Percentiles rank a stretch among this genome's conserved stretches.
Evolutionary conservation across 1,140 invertebrate genomes (phyloP).

Genomic region (Cataglyphis hispanica): DNA sequence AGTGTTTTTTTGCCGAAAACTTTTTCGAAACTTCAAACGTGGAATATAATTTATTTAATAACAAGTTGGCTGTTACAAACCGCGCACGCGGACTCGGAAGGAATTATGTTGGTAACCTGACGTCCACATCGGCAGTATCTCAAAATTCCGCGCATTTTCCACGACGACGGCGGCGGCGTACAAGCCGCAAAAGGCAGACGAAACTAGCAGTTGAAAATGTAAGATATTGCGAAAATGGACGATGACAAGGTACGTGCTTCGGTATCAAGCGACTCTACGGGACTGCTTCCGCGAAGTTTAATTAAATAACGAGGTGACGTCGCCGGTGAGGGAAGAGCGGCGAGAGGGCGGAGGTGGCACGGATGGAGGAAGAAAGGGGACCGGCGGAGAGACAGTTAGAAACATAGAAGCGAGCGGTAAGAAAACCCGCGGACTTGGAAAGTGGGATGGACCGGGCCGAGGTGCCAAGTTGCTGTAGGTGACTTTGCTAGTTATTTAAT

Average conservation of each 20-base stretch:
- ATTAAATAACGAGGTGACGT: slow-evolving; percentile 79
- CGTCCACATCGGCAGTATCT: slow-evolving; percentile 23
- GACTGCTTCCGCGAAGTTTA: slow-evolving; percentile 77
- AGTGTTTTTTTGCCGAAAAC: slow-evolving; percentile 26
- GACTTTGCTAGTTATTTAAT: slow-evolving; percentile 83
- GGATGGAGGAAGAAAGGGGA: neutral
- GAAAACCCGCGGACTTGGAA: slow-evolving; percentile 75
- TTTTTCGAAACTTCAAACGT: neutral
- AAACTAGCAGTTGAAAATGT: slow-evolving; percentile 56
- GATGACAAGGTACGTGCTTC: slow-evolving; percentile 77
- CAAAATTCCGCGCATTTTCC: slow-evolving; percentile 45
- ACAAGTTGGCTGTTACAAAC: neutral
- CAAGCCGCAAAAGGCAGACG: slow-evolving; percentile 59
- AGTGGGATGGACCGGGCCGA: slow-evolving; percentile 72
- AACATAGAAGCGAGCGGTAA: slow-evolving; percentile 71
- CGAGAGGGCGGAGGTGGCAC: neutral
- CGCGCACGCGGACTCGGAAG: neutral
- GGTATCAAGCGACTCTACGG: slow-evolving; percentile 74
- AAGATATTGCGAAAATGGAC: slow-evolving; percentile 67
- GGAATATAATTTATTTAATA: slow-evolving; percentile 32
- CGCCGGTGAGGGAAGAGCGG: slow-evolving; percentile 43
- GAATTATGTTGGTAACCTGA: slow-evolving; percentile 23
- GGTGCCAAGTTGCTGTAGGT: slow-evolving; percentile 81
- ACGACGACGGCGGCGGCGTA: neutral
- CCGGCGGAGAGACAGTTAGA: slow-evolving; percentile 64